A percentile compares a stretch with the other conserved stretches of the same genome.
Evolutionary conservation across 2,888 invertebrate genomes (phyloP).

Genomic region (Helicoverpa assulta): DNA sequence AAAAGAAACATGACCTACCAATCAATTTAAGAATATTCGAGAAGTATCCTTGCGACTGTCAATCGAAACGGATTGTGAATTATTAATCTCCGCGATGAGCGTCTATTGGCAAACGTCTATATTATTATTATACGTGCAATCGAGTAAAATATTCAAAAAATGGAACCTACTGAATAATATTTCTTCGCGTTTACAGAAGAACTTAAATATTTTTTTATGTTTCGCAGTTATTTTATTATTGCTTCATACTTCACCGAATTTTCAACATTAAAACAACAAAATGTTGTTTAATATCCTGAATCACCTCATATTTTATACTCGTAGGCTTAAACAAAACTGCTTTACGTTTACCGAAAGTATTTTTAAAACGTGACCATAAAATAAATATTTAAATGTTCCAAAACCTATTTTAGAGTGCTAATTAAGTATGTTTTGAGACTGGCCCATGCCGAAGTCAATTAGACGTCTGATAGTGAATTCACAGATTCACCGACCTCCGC

Average conservation of each 20-base stretch:
- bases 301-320: background rate
- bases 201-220: background rate
- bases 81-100: constrained; percentile 30
- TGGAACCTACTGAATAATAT: background rate
- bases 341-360: constrained; percentile 9
- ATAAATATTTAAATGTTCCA: constrained; percentile 2
- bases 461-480: background rate
- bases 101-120: background rate
- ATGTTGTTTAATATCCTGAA: background rate
- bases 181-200: background rate
- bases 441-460: constrained; percentile 8
- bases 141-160: constrained; percentile 1
- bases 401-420: background rate
- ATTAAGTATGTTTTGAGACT: background rate
- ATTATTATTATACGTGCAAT: constrained; percentile 1
- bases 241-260: background rate
- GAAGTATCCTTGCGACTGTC: constrained; percentile 10
- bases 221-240: constrained; percentile 1
- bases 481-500: background rate
- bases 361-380: background rate
- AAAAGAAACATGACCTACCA: constrained; percentile 35
- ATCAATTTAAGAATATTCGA: constrained; percentile 30
- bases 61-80: constrained; percentile 30
- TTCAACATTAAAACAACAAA: background rate
- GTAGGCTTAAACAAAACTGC: background rate